Base-by-base conservation (phyloP, 2,113 vertebrate species). In the Pungitius pungitius region DNA sequence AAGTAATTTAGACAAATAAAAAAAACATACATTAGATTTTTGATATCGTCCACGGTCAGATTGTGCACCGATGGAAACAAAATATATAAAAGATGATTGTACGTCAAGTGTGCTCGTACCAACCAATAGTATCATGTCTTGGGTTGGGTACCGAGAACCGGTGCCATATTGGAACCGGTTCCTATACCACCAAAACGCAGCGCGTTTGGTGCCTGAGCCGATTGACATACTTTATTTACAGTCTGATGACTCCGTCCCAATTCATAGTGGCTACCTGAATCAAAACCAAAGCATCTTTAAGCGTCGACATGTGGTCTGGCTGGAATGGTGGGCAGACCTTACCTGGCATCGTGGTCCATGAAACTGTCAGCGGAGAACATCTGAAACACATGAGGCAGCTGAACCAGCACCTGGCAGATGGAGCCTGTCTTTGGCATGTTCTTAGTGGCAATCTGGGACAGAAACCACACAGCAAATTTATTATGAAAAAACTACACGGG, bases 371-470 rank as follows among this genome's bases (percentile, higher is more conserved):
- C 91, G 49, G 94, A 90, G 47, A 99, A 91, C 80, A 95, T 95
- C 87, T 96, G 96, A 77, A 99, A 98, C 45, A 98, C 95, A 1
- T 99, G 98, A 13, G 98, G 98, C 74, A 99, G 93, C 90, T 99
- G 97, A 56, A 96, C 95, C 75, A 96, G 75, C 57, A 99, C 94
- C 0, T 95, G 98, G 83, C 95, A 96, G 83, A 99, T 98, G 76
- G 96, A 97, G 17, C 96, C 96, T 0, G 86, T 92, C 84, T 92
- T 85, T 0, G 95, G 95, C 55, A 95, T 61, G 0, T 95, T 97
- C 88, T 95, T 96, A 52, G 94, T 56, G 0, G 93, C 85, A 81
- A 98, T 90, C 98, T 99, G 87, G 0, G 55, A 74, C 17, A 71
- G 54, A 40, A 75, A 39, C 2, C 8, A 71, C 9, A 40, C 2